Conservation (phyloP, 2,113 vertebrate genomes). For the Brachyistius frenatus region DNA sequence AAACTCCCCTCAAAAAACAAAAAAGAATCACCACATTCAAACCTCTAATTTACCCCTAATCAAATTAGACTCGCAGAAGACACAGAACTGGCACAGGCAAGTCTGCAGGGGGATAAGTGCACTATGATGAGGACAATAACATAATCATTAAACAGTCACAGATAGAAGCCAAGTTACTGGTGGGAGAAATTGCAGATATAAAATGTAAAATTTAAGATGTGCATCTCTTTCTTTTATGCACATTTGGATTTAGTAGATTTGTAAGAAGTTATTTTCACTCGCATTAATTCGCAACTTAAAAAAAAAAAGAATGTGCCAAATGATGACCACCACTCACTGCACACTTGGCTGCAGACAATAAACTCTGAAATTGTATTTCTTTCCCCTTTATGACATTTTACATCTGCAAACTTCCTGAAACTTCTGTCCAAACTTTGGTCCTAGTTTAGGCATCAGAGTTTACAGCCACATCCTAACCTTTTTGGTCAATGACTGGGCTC, state of each 20-base stretch:
- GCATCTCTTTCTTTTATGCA: neutral
- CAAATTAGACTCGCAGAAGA: slow-evolving; percentile 13
- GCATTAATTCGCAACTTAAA: neutral
- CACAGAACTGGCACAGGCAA: slow-evolving; percentile 31
- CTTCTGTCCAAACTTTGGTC: slow-evolving; percentile 25
- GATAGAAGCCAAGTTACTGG: neutral
- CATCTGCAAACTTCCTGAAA: slow-evolving; percentile 17
- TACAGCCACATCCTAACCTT: neutral
- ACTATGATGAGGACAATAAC: slow-evolving; percentile 18
- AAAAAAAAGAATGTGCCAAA: neutral
- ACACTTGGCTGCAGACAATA: slow-evolving; percentile 14
- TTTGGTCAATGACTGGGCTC: slow-evolving; percentile 56
- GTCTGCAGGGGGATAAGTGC: slow-evolving; percentile 6
- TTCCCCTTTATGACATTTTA: slow-evolving; percentile 42
- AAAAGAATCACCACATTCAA: neutral
- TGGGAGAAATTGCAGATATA: slow-evolving; percentile 26
- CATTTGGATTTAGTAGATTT: neutral
- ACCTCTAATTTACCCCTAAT: neutral
- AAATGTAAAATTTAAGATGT: slow-evolving; percentile 22
- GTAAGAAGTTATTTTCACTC: neutral
- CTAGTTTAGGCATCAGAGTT: neutral
- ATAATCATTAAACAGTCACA: neutral
- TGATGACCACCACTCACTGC: neutral
- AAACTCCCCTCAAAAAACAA: neutral
- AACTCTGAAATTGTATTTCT: neutral